Evolutionary conservation across 2,113 vertebrate genomes (phyloP), one percentile per base, ranked within the genome.

Genomic region (Rhadina sibilatrix): DNA sequence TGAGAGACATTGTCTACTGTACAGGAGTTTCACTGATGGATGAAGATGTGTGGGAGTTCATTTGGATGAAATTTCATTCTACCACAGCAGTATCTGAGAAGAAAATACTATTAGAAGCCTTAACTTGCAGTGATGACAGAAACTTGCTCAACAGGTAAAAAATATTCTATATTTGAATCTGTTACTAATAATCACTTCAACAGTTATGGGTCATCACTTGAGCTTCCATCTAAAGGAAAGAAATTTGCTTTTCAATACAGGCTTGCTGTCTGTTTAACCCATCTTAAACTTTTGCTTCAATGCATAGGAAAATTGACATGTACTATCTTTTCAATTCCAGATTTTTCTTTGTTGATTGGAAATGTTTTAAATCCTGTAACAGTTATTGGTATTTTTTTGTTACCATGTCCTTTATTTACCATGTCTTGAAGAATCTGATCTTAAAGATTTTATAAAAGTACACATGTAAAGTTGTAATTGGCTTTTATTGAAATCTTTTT

Each of bases 51-150:
- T 99, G 99, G 99, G 99, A 99, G 95, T 99, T 99, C 96, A 99
- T 99, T 95, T 99, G 99, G 99, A 99, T 99, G 99, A 99, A 99
- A 98, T 99, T 99, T 91, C 99, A 99, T 97, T 99, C 99, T 14
- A 98, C 98, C 24, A 98, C 97, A 25, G 99, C 99, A 22, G 97
- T 99, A 10, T 99, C 99, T 1, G 99, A 99, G 97, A 99, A 99
- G 97, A 99, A 99, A 97, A 99, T 99, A 94, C 97, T 99, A 46
- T 97, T 99, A 97, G 99, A 99, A 98, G 99, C 99, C 47, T 98
- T 99, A 96, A 99, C 99, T 91, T 99, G 99, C 97, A 99, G 99
- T 25, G 99, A 99, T 97, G 99, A 99, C 94, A 98, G 98, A 92
- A 99, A 99, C 97, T 98, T 99, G 61, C 98, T 99, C 83, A 99